These are phyloP conservation scores for Syrrhaptes paradoxus DNA, from an alignment of 2,113 vertebrate genomes.

Conservation along the genomic window DNA sequence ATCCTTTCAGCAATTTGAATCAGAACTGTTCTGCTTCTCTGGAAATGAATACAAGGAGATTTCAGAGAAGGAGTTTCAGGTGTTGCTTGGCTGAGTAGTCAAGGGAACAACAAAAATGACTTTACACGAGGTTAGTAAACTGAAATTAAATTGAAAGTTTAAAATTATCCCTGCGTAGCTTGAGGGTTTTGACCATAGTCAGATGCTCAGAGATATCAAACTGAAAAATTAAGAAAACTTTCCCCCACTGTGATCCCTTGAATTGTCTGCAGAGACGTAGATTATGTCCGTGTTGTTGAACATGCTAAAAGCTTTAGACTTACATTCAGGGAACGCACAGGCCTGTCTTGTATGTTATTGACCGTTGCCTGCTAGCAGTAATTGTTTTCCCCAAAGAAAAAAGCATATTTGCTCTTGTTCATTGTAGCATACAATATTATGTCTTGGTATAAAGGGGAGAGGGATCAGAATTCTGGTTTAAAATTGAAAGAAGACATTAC, in stretches of 20 bases:
- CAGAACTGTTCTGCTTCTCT: conserved; percentile 1
- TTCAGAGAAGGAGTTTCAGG: background rate
- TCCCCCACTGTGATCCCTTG: background rate
- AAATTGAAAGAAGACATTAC: background rate
- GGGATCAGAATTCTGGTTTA: background rate
- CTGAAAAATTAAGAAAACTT: background rate
- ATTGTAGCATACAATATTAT: background rate
- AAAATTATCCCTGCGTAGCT: background rate
- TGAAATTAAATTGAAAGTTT: background rate
- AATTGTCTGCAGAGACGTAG: background rate
- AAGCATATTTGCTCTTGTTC: background rate
- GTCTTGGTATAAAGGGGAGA: background rate
- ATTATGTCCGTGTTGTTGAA: background rate
- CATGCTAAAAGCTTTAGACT: background rate
- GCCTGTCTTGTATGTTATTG: background rate
- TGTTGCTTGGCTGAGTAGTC: background rate
- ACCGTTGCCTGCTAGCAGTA: background rate
- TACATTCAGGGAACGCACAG: background rate
- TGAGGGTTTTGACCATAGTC: background rate
- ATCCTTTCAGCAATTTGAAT: background rate
- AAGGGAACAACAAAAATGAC: background rate
- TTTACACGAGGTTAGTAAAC: background rate
- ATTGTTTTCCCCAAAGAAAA: background rate
- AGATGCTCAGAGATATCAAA: background rate
- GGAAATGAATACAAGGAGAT: conserved; percentile 5